Evolutionary conservation across 2,888 invertebrate species (phyloP).

Genomic region (Yponomeuta sedellus): DNA sequence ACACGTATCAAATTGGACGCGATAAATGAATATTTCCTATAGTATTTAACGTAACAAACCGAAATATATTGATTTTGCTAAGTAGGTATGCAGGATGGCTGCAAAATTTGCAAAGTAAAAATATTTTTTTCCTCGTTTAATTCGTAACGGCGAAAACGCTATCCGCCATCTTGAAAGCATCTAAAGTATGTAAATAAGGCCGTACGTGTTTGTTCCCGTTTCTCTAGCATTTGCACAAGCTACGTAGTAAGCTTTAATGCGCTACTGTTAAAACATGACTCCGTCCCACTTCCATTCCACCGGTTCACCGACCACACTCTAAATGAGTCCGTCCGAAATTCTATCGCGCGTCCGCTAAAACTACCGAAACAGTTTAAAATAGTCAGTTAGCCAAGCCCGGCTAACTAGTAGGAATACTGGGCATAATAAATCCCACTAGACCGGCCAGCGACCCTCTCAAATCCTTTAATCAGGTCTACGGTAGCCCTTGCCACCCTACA

Average conservation of each 20-base stretch:
- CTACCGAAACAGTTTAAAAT: slow-evolving; percentile 22
- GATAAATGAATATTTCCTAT: too few species aligned
- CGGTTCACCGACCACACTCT: not conserved
- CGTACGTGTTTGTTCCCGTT: too few species aligned
- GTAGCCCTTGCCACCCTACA: slow-evolving; percentile 62
- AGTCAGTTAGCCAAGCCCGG: slow-evolving; percentile 34
- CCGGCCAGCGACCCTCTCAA: slow-evolving; percentile 66
- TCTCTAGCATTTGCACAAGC: not conserved
- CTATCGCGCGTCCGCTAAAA: not conserved
- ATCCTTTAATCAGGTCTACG: slow-evolving; percentile 75
- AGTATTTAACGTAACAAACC: too few species aligned
- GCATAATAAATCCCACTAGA: slow-evolving; percentile 75
- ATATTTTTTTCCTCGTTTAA: too few species aligned
- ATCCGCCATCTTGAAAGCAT: too few species aligned
- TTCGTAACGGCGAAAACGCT: too few species aligned
- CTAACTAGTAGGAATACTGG: slow-evolving; percentile 71
- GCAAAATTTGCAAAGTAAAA: too few species aligned
- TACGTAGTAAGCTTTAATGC: not conserved
- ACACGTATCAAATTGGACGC: too few species aligned
- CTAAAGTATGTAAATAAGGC: too few species aligned
- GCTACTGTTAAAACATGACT: not conserved
- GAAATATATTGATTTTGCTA: too few species aligned
- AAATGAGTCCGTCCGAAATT: slow-evolving; percentile 11
- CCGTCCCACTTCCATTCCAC: not conserved
- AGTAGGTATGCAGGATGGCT: too few species aligned